phyloP scores from a whole-genome alignment of 1,140 invertebrate species.

The Anastrepha ludens region DNA sequence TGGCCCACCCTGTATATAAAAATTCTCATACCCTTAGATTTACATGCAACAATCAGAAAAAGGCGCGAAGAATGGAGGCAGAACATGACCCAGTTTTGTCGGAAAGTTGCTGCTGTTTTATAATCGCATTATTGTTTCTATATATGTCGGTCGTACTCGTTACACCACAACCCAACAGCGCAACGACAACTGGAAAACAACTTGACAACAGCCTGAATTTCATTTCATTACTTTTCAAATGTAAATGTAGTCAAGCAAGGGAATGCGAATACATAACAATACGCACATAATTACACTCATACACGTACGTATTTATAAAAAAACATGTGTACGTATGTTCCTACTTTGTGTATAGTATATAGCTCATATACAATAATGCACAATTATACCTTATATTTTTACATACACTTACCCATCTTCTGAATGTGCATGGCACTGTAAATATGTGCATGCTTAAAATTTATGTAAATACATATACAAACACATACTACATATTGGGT shows the following conservation, averaged over 20 bases:
- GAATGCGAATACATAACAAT: neutral
- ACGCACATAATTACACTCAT: neutral
- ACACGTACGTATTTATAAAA: no score
- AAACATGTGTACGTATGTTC: no score
- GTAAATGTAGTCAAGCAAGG: constrained; percentile 19
- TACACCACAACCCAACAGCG: constrained; percentile 29
- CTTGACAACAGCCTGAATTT: neutral
- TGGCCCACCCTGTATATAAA: neutral
- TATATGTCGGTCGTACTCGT: constrained; percentile 40
- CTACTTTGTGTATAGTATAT: no score
- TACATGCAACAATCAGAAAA: neutral
- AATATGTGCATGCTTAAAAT: neutral
- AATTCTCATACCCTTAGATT: neutral
- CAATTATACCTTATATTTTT: neutral
- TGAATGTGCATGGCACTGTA: neutral
- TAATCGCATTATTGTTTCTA: constrained; percentile 45
- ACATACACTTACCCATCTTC: neutral
- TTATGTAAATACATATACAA: neutral
- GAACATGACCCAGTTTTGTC: constrained; percentile 48
- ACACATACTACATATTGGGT: neutral
- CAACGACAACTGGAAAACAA: constrained; percentile 45
- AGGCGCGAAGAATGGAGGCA: constrained; percentile 13
- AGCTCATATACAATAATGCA: no score
- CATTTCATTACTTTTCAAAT: neutral
- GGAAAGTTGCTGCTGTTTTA: neutral